Evolutionary conservation across 2,888 invertebrate genomes (phyloP), one percentile per base, ranked within the genome.

Genomic region (Eilema caniola): DNA sequence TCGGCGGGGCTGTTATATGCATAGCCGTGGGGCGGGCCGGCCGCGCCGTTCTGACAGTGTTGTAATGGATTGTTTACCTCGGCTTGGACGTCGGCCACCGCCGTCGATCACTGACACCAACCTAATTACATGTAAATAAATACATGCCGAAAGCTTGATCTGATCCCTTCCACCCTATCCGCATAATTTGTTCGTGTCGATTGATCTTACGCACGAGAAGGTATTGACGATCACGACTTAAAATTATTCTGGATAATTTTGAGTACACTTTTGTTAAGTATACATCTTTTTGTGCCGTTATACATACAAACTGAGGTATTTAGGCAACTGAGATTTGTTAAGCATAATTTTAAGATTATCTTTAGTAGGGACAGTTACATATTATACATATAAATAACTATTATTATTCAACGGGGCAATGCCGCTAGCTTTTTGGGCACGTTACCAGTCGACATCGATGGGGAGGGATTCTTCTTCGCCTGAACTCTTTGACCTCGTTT

Each of bases 51-150:
- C 82, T 90, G 92, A 90, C 93, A 91, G 92, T 85, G 74, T 80
- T 81, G 90, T 93, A 93, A 93, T 93, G 91, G 91, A 93, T 93
- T 92, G 93, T 92, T 90, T 91, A 91, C 90, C 88, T 89, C 88
- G 84, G 83, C 87, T 86, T 89, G 91, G 90, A 91, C 89, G 88
- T 90, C 88, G 87, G 89, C 84, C 83, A 81, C 85, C 87, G 86
- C 87, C 91, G 93, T 93, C 92, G 90, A 92, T 93, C 93, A 93
- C 91, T 89, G 90, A 88, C 90, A 88, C 84, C 88, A 89, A 89
- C 90, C 92, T 94, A 92, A 94, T 94, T 93, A 94, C 91, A 93
- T 93, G 92, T 91, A 93, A 93, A 93, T 93, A 93, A 92, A 93
- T 93, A 92, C 92, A 87, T 88, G 82, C 80, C 78, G 76, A 77